phyloP scores from a whole-genome alignment of 2,888 invertebrate genomes.

The Acleris emargana region DNA sequence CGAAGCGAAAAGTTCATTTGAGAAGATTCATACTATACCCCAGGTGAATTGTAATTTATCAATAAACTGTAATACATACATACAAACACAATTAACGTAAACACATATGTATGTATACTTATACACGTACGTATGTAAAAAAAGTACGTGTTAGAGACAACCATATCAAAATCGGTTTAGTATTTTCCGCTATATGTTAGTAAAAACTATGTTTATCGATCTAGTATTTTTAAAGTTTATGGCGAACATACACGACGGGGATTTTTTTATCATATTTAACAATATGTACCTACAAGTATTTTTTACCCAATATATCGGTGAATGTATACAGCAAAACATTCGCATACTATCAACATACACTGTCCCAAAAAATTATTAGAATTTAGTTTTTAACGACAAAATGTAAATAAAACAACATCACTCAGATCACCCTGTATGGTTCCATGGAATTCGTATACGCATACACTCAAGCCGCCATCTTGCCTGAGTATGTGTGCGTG shows the following conservation, averaged over 20 bases:
- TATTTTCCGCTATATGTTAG: constrained; percentile 12
- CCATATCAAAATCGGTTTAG: constrained; percentile 13
- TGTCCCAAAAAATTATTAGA: constrained; percentile 11
- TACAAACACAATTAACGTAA: constrained; percentile 12
- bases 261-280: neutral
- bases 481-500: constrained; percentile 18
- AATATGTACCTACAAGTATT: constrained; percentile 1
- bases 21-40: too few species aligned
- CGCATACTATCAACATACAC: constrained; percentile 7
- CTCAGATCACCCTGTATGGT: constrained; percentile 16
- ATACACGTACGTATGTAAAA: constrained; percentile 9
- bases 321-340: constrained; percentile 8
- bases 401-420: constrained; percentile 8
- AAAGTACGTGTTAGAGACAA: neutral
- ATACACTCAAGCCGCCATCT: constrained; percentile 18
- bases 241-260: neutral
- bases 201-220: constrained; percentile 1
- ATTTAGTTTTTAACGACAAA: constrained; percentile 10
- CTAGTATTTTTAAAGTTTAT: constrained; percentile 13
- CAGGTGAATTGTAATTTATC: constrained; percentile 13
- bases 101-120: constrained; percentile 12
- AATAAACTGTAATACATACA: constrained; percentile 10
- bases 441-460: constrained; percentile 15
- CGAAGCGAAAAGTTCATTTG: too few species aligned
- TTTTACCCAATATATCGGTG: constrained; percentile 4